Conservation (phyloP, 2,113 vertebrate genomes). For the Nannospalax galili region DNA sequence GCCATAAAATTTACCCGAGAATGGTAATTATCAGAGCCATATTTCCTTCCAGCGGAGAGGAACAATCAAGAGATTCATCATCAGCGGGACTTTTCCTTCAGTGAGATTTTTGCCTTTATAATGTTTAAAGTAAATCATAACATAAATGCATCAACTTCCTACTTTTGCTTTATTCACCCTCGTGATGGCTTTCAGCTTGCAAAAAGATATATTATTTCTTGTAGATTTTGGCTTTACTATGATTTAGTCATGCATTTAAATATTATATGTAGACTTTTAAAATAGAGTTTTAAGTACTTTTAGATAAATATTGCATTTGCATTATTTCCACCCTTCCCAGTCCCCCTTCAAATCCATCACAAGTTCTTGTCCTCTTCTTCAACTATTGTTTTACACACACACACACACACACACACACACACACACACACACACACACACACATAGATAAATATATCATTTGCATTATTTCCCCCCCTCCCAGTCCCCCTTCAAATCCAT, state of each 20-base stretch:
- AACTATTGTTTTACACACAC: too few species aligned
- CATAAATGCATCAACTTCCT: not conserved
- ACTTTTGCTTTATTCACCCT: not conserved
- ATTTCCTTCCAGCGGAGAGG: conserved; percentile 38
- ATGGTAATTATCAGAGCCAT: not conserved
- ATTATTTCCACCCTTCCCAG: too few species aligned
- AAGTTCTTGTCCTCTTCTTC: too few species aligned
- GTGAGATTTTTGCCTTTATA: conserved; percentile 15
- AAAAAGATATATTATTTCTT: not conserved
- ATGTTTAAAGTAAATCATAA: not conserved
- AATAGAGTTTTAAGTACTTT: too few species aligned
- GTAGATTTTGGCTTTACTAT: not conserved
- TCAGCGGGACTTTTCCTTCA: not conserved
- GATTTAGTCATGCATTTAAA: not conserved
- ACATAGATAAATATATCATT: too few species aligned
- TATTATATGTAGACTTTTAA: not conserved
- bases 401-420: too few species aligned
- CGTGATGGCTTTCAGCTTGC: not conserved
- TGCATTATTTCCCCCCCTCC: too few species aligned
- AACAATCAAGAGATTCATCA: conserved; percentile 24
- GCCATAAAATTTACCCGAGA: not conserved
- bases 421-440: too few species aligned
- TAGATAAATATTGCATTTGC: too few species aligned
- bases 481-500: too few species aligned
- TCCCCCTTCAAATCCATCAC: too few species aligned